Evolutionary conservation across 2,888 invertebrate genomes (phyloP).

Genomic region (Lacanobia wlatinum): DNA sequence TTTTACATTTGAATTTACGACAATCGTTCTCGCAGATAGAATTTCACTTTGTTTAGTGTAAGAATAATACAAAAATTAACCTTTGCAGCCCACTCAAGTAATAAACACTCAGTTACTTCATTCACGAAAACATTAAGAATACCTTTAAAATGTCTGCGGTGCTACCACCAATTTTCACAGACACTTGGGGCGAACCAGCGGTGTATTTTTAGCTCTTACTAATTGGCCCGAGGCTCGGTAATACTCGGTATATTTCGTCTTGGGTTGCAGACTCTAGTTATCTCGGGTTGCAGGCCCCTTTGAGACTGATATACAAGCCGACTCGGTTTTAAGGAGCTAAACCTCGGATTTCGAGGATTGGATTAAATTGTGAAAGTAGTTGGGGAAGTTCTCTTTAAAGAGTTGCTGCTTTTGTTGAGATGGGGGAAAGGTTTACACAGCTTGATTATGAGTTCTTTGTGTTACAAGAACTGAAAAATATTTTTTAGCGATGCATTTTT

Average conservation of each 20-base stretch:
- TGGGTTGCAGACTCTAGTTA: slow-evolving; percentile 52
- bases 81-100: background rate
- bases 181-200: slow-evolving; percentile 4
- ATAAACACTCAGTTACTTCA: background rate
- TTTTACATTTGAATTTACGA: too few relatives aligned
- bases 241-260: slow-evolving; percentile 48
- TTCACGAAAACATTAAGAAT: background rate
- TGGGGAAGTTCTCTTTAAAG: background rate
- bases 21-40: too few relatives aligned
- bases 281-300: slow-evolving; percentile 61
- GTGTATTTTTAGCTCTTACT: slow-evolving; percentile 52
- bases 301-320: slow-evolving; percentile 48
- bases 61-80: background rate
- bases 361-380: slow-evolving; percentile 16
- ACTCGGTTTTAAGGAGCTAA: slow-evolving; percentile 20
- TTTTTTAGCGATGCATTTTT: background rate
- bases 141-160: slow-evolving; percentile 3
- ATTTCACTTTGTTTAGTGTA: too few relatives aligned
- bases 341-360: slow-evolving; percentile 21
- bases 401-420: background rate
- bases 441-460: background rate
- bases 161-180: slow-evolving; percentile 10
- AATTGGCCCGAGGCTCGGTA: slow-evolving; percentile 47
- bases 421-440: background rate
- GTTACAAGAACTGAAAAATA: too few relatives aligned